Evolutionary conservation across 2,888 invertebrate genomes (phyloP), one percentile per base, ranked within the genome.

Genomic region (Thymelicus sylvestris): DNA sequence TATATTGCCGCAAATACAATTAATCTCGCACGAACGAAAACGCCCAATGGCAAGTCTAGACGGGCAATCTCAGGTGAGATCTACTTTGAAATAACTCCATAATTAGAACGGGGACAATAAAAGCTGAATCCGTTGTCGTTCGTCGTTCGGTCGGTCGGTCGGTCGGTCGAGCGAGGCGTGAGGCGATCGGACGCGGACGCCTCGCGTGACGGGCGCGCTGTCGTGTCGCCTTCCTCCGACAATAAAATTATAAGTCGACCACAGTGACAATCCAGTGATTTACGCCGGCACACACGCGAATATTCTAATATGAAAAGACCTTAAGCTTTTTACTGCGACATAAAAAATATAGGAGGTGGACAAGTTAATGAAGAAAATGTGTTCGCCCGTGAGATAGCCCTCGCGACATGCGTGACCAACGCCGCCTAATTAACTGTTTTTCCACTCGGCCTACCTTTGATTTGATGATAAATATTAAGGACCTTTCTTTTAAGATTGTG

Each of bases 231-330:
- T 81, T 85, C 87, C 84, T 86, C 86, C 92, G 91, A 93, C 93
- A 93, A 90, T 93, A 93, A 93, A 93, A 93, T 93, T 93, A 93
- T 93, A 93, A 93, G 89, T 93, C 90, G 85, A 80, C 90, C 89
- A 86, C 91, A 93, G 92, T 93, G 93, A 93, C 93, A 93, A 93
- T 93, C 91, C 91, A 88, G 89, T 93, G 93, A 93, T 93, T 93
- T 93, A 93, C 93, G 88, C 81, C 83, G 84, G 83, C 89, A 89
- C 87, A 93, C 93, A 93, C 93, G 92, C 93, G 88, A 92, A 91
- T 92, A 89, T 90, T 91, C 89, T 87, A 87, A 88, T 88, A 89
- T 88, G 86, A 85, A 89, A 88, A 85, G 87, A 86, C 85, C 87
- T 86, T 84, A 85, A 85, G 85, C 82, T 83, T 87, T 86, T 89